Conservation (phyloP, 92 coral and sea anemone genomes). For the Palythoa grandiflora region DNA sequence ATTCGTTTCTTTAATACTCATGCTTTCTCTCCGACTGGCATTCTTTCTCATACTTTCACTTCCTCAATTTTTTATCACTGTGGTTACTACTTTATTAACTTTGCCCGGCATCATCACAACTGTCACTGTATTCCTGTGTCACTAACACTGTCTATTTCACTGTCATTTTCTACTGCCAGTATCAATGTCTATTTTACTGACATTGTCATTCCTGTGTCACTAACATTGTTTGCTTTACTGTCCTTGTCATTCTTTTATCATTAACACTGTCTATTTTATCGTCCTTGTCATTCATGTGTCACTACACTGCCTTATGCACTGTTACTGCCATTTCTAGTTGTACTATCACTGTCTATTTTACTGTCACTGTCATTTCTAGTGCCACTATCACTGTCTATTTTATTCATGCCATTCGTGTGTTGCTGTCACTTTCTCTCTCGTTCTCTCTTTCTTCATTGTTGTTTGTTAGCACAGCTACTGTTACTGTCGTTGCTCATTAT, state of each 20-base stretch:
- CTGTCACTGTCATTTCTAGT: not conserved
- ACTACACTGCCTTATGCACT: not conserved
- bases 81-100: not conserved
- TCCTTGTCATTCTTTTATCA: not conserved
- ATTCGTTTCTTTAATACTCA: not conserved
- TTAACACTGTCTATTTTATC: not conserved
- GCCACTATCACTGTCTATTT: not conserved
- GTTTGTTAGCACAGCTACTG: not conserved
- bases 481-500: not conserved
- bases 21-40: not conserved
- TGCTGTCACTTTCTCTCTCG: not conserved
- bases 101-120: not conserved
- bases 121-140: not conserved
- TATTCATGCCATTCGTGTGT: not conserved
- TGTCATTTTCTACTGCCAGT: not conserved
- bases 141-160: not conserved
- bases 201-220: not conserved
- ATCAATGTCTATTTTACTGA: no score
- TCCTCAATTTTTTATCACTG: not conserved
- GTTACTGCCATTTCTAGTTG: not conserved
- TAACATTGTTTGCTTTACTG: not conserved
- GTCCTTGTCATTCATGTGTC: no score
- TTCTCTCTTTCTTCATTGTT: not conserved
- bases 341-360: not conserved
- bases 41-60: not conserved